Base-by-base conservation (phyloP, 2,113 vertebrate species). In the Muntiacus reevesi region DNA sequence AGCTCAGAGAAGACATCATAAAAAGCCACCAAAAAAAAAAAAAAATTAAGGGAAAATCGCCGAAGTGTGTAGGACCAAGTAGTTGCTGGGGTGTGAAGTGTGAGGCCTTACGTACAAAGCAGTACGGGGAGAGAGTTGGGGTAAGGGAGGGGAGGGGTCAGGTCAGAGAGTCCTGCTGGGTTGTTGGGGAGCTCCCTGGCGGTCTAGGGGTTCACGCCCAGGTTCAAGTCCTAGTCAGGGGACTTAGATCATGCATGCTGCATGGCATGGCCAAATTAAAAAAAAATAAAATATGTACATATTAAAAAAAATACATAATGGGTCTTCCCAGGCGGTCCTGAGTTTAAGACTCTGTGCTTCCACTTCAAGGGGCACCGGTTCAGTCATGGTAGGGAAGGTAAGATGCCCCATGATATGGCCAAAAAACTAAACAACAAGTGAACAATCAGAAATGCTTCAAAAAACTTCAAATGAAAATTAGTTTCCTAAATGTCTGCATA, bases 401-500 rank as follows among this genome's bases (percentile, higher is more conserved):
- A 76, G 71, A 25, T 7, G 71, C 36, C 71, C 71, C 36, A 14
- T 13, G 23, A 23, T 14, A 27, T 2, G 71, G 71, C 71, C 36
- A 76, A 76, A 76, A 76, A 43, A 76, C 25, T 74, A 43, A 74
- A 25, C 67, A 74, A 40, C 21, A 76, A 27, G 23, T 27, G 36
- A 43, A 27, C 71, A 25, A 14, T 25, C 71, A 25, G 19, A 79
- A 79, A 79, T 6, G 45, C 76, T 50, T 79, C 45, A 50, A 16
- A 50, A 33, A 2, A 6, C 13, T 50, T 85, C 55, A 45, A 86
- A 36, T 89, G 33, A 82, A 93, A 95, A 95, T 81, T 15, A 94
- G 79, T 19, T 92, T 47, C 92, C 64, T 84, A 71, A 59, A 50
- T 16, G 12, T 93, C 64, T 81, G 55, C 30, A 30, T 60, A 50